These are phyloP conservation scores for Leptatherina wallacei DNA, from an alignment of 2,797 vertebrate genomes.

Conservation along the genomic window DNA sequence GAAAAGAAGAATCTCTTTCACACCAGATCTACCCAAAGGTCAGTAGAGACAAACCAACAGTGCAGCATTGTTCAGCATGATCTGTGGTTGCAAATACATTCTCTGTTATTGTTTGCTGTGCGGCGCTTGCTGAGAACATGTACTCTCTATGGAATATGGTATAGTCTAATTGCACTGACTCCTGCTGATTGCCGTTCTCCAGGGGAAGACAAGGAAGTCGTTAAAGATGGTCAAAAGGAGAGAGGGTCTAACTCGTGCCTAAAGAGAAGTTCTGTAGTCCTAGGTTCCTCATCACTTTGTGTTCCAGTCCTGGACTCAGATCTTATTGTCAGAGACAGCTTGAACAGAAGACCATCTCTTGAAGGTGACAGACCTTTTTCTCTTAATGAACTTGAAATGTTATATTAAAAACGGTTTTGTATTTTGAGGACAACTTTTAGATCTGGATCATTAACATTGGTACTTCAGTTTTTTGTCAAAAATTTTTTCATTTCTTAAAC, in stretches of 20 bases:
- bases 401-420: neutral
- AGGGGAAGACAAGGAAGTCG: slow-evolving; percentile 80
- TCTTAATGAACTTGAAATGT: neutral
- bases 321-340: slow-evolving; percentile 79
- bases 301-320: slow-evolving; percentile 80
- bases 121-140: slow-evolving; percentile 26
- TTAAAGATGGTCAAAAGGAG: slow-evolving; percentile 80
- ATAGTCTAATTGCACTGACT: slow-evolving; percentile 65
- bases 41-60: slow-evolving; percentile 57
- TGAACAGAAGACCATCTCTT: slow-evolving; percentile 83
- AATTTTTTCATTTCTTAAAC: neutral
- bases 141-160: slow-evolving; percentile 29
- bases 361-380: slow-evolving; percentile 82
- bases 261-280: slow-evolving; percentile 86
- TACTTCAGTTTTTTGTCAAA: neutral
- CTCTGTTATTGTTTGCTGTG: slow-evolving; percentile 56
- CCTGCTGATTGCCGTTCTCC: slow-evolving; percentile 61
- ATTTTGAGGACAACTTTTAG: neutral
- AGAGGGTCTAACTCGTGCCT: slow-evolving; percentile 83
- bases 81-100: slow-evolving; percentile 19
- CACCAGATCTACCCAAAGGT: slow-evolving; percentile 90
- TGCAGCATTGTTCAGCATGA: slow-evolving; percentile 3
- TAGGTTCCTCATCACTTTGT: slow-evolving; percentile 82
- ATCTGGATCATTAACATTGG: neutral
- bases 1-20: slow-evolving; percentile 93